phyloP scores from a whole-genome alignment of 2,888 invertebrate genomes.

The Glaucopsyche alexis region DNA sequence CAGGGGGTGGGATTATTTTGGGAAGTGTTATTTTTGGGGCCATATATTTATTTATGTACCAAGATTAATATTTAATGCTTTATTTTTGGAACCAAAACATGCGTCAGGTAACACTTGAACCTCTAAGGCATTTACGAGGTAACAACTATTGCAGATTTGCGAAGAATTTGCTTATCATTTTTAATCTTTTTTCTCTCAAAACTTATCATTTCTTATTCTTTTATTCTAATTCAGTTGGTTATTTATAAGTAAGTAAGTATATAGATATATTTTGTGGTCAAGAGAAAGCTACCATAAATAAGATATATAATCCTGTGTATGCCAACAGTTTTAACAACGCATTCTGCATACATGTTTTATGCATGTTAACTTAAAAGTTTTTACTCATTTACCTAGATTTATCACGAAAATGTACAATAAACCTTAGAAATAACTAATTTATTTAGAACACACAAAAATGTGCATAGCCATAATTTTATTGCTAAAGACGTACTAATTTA shows the following conservation, averaged over 20 bases:
- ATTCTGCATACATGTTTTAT: slow-evolving; percentile 36
- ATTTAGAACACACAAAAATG: background rate
- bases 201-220: background rate
- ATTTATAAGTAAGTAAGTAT: background rate
- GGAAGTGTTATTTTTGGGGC: background rate
- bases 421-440: background rate
- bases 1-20: slow-evolving; percentile 14
- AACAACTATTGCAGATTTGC: background rate
- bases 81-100: background rate
- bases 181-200: too few species aligned
- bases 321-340: slow-evolving; percentile 39
- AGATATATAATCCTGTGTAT: slow-evolving; percentile 30
- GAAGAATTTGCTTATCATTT: too few species aligned
- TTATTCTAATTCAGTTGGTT: background rate
- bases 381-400: background rate
- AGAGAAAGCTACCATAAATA: slow-evolving; percentile 6
- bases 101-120: background rate
- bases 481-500: too few species aligned
- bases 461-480: too few species aligned
- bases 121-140: background rate
- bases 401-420: background rate
- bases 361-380: slow-evolving; percentile 13
- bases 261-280: too few species aligned
- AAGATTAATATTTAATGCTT: background rate
- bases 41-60: background rate